Evolutionary conservation across 64 coral and sea anemone genomes (phyloP).

Genomic region (Montipora foliosa): DNA sequence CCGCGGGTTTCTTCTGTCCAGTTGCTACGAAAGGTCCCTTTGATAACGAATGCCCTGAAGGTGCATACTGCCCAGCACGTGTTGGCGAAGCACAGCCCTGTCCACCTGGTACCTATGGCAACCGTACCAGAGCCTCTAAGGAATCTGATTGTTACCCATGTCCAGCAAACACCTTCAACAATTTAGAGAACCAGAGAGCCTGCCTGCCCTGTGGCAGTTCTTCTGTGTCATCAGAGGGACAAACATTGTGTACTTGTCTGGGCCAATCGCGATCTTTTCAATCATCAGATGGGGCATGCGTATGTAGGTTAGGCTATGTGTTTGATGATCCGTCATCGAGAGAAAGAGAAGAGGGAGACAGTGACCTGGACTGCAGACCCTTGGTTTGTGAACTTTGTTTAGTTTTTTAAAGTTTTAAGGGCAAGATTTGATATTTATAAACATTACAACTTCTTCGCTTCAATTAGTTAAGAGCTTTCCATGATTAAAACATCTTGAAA

Average conservation of each 20-base stretch:
- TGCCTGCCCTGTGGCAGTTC: slow-evolving; percentile 96
- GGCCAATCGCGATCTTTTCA: slow-evolving; percentile 89
- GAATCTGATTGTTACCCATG: slow-evolving; percentile 84
- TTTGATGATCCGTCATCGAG: slow-evolving; percentile 77
- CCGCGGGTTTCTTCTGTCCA: slow-evolving; percentile 88
- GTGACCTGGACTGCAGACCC: slow-evolving; percentile 89
- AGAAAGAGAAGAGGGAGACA: slow-evolving; percentile 82
- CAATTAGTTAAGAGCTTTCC: too few species aligned
- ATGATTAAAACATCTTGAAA: too few species aligned
- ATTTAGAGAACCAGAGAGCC: slow-evolving; percentile 69
- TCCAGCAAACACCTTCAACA: slow-evolving; percentile 73
- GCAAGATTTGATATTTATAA: too few species aligned
- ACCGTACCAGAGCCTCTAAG: slow-evolving; percentile 70
- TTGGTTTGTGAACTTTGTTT: slow-evolving; percentile 57
- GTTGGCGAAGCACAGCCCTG: slow-evolving; percentile 70
- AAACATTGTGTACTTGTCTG: slow-evolving; percentile 74
- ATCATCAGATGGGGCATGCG: slow-evolving; percentile 89
- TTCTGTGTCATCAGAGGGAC: slow-evolving; percentile 65
- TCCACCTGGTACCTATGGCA: slow-evolving; percentile 84
- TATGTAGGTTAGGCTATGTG: slow-evolving; percentile 81
- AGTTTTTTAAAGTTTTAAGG: too few species aligned
- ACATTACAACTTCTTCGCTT: too few species aligned
- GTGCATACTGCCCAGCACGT: slow-evolving; percentile 79
- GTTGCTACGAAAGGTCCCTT: slow-evolving; percentile 77
- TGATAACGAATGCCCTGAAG: slow-evolving; percentile 77